Base-by-base conservation (phyloP, 2,113 vertebrate genomes). In the Cyprinodon variegatus region DNA sequence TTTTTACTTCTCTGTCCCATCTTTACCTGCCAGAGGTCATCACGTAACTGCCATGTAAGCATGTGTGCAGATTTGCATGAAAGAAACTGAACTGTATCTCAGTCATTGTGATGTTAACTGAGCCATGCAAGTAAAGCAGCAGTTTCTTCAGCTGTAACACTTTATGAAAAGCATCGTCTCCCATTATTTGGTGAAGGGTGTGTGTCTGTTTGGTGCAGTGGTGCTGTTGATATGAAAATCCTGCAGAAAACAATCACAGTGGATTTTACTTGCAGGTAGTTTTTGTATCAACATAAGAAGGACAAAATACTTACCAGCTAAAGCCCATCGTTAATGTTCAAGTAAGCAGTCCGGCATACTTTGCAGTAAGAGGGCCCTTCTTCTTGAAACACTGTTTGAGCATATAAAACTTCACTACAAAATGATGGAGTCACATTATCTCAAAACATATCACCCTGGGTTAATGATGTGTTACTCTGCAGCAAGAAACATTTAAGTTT, bases 71-170 rank as follows among this genome's bases (percentile, higher is more conserved):
- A 83, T 83, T 59, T 85, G 59, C 60, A 86, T 12, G 41, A 29
- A 61, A n/a, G 37, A n/a, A n/a, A 53, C 4, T 62, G 22, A 78
- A 37, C 36, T 0, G 20, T 62, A 45, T 45, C 22, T 68, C 61
- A 59, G 73, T 73, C 50, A 43, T 4, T 7, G 29, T 43, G 20
- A 22, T 41, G 63, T 59, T 69, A 72, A 68, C 70, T 72, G 43
- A 84, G 74, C 76, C 29, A 29, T 79, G 82, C 72, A 79, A 83
- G 79, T 38, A 41, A 45, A 36, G 68, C 67, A 59, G 61, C 64
- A 67, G 29, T 29, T 36, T 41, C 12, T 15, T 41, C 64, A 65
- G 61, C 65, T 70, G 68, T 65, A 71, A 68, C 10, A 0, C 38
- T 70, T 39, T 65, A 29, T 29, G 29, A 29, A 29, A 29, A 29